These are phyloP conservation scores for Triplophysa yarkandensis DNA, from an alignment of 2,797 vertebrate species.

Conservation along the genomic window DNA sequence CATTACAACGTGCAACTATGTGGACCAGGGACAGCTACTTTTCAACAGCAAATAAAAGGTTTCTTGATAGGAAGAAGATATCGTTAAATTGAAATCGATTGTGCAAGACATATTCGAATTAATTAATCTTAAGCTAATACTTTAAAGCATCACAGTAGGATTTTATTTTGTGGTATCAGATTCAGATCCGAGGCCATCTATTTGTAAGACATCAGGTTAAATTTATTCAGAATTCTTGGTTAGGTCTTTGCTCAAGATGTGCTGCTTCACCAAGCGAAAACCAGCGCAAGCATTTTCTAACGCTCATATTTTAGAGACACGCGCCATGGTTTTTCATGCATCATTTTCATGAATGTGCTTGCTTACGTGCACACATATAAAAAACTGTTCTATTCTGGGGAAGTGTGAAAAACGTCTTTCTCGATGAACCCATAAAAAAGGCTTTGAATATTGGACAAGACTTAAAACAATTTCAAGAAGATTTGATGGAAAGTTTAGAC, in stretches of 20 bases:
- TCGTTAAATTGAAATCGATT: no score
- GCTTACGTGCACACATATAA: background rate
- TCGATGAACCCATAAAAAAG: constrained; percentile 8
- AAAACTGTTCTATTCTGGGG: background rate
- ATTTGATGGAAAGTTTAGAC: constrained; percentile 7
- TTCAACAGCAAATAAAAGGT: no score
- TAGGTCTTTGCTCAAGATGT: constrained; percentile 1
- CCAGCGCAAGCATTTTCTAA: constrained; percentile 14
- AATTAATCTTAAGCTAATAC: background rate
- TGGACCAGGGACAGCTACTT: no score
- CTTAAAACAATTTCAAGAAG: background rate
- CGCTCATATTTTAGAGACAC: constrained; percentile 15
- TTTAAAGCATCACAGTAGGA: background rate
- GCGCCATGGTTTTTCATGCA: background rate
- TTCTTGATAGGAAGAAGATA: no score
- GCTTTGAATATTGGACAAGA: background rate
- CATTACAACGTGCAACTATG: no score
- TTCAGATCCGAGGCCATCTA: background rate
- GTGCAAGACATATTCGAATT: background rate
- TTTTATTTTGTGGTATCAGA: no score
- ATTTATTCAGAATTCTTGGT: constrained; percentile 16
- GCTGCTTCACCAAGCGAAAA: constrained; percentile 13
- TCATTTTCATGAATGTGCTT: background rate
- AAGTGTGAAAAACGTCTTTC: background rate
- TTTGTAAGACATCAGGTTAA: constrained; percentile 2